Base-by-base conservation (phyloP, 2,888 invertebrate genomes). In the Gisinianus flammeolus region DNA sequence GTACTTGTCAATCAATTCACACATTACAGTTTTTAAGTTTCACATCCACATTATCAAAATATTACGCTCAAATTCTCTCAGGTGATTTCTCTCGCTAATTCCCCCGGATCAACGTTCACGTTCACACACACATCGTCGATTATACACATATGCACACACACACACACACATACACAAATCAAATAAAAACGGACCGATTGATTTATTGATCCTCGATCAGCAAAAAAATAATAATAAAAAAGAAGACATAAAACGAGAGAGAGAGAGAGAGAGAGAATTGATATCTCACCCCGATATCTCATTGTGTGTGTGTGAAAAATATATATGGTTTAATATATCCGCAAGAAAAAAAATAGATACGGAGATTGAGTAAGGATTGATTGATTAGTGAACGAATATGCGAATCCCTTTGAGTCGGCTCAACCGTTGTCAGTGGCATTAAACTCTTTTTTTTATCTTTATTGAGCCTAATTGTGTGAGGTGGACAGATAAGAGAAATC, bases 401-500 rank as follows among this genome's bases (percentile, higher is more conserved):
- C 6, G 8, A 16, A 44, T 44, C 44, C 19, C 58, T n/a, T 19
- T 58, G 19, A 16, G 58, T 58, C 44, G 44, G 44, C 44, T 44
- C 44, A 19, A 6, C 44, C 19, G 16, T 44, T 44, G 44, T 44
- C 44, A 62, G 62, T 62, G 62, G 62, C 22, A 62, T 62, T 62
- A 62, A 62, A 62, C 26, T 28, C 62, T 62, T 24, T 44, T 44
- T 62, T 52, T 72, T 72, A 73, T 73, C 73, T 73, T 62, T 62
- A 73, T 73, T 62, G 73, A 73, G 62, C 22, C 33, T 73, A 73
- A 73, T 58, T 58, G n/a, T 58, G 69, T 44, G 69, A 52, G 24
- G 62, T 52, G 70, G 26, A 28, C 54, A 54, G 70, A 70, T 70
- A 70, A 35, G 62, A 26, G 28, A 2, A 26, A 52, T 70, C 26